These are phyloP conservation scores for Temnothorax unifasciatus DNA, from an alignment of 2,888 invertebrate species.

Conservation along the genomic window DNA sequence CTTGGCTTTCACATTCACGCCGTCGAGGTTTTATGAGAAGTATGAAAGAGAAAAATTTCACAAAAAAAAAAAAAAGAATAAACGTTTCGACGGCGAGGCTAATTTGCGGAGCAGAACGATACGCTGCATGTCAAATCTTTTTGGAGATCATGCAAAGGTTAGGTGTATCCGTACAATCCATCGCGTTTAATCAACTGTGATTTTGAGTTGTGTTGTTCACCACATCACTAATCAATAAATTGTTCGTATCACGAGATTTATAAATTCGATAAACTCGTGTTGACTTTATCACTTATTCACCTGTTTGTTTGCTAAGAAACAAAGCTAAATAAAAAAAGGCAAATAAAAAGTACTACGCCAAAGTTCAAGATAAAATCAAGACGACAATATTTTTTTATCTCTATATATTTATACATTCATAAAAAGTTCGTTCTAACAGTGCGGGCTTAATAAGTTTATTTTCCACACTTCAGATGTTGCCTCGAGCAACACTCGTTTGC, in stretches of 20 bases:
- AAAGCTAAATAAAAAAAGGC: background rate
- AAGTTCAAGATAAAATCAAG: constrained; percentile 33
- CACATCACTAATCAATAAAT: background rate
- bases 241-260: background rate
- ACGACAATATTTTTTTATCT: background rate
- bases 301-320: background rate
- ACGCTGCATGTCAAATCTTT: background rate
- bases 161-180: background rate
- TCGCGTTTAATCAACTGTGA: background rate
- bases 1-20: background rate
- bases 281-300: background rate
- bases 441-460: constrained; percentile 48
- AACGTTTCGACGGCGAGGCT: background rate
- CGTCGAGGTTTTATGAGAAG: background rate
- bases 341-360: background rate
- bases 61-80: constrained; percentile 9
- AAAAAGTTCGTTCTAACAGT: constrained; percentile 21
- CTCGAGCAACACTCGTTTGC: background rate
- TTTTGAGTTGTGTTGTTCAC: background rate
- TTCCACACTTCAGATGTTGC: constrained; percentile 37
- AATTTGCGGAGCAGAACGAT: constrained; percentile 2
- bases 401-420: background rate
- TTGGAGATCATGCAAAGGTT: background rate
- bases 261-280: background rate
- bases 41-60: background rate